Percentiles rank a stretch among this genome's conserved stretches.
phyloP scores from a whole-genome alignment of 1,140 invertebrate genomes.

The Drosophila sechellia region DNA sequence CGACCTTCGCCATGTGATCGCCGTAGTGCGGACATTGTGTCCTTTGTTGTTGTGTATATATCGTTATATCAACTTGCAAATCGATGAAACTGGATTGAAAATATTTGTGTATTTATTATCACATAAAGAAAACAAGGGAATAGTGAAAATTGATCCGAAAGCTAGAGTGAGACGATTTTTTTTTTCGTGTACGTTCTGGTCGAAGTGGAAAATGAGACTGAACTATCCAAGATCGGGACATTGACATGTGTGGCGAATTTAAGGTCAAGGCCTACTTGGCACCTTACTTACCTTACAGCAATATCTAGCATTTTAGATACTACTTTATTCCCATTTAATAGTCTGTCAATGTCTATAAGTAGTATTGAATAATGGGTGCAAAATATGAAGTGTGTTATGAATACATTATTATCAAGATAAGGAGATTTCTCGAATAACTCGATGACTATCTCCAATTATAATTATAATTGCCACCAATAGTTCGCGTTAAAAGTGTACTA shows the following conservation, averaged over 20 bases:
- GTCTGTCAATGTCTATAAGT: slow-evolving; percentile 1
- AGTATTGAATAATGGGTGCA: slow-evolving; percentile 1
- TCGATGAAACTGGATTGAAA: neutral
- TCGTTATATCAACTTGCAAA: neutral
- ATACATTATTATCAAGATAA: neutral
- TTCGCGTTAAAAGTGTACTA: neutral
- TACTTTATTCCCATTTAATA: neutral
- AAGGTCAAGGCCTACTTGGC: slow-evolving; percentile 7
- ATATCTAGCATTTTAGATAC: too few species aligned
- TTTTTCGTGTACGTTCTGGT: slow-evolving; percentile 33
- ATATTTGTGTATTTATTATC: neutral
- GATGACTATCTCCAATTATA: too few species aligned
- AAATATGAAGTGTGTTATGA: slow-evolving; percentile 1
- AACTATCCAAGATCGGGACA: neutral
- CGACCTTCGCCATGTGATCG: slow-evolving; percentile 32
- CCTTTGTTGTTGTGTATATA: neutral
- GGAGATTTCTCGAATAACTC: neutral
- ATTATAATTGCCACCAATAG: neutral
- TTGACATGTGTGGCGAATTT: neutral
- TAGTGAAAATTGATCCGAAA: slow-evolving; percentile 8
- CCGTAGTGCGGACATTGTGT: neutral
- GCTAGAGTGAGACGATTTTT: neutral
- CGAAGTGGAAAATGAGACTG: slow-evolving; percentile 27
- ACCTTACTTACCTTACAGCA: neutral
- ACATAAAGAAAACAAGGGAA: slow-evolving; percentile 2